Conservation (phyloP, 2,888 invertebrate species). For the Pterostichus niger region DNA sequence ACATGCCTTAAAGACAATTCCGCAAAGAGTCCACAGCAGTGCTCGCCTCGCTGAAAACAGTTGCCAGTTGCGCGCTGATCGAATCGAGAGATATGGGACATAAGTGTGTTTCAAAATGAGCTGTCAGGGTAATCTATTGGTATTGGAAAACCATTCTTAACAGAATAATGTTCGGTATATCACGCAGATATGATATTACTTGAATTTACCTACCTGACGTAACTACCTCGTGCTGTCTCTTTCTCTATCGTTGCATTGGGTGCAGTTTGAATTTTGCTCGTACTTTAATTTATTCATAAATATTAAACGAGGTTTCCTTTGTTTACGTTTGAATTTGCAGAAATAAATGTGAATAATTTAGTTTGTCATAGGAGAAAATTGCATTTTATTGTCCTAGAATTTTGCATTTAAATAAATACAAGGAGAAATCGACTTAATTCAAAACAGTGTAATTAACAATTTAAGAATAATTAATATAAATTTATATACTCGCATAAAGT, state of each 20-base stretch:
- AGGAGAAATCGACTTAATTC: background rate
- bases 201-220: conserved; percentile 61
- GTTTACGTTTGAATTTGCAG: conserved; percentile 4
- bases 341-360: conserved; percentile 22
- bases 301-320: conserved; percentile 19
- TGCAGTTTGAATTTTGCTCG: background rate
- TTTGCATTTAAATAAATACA: background rate
- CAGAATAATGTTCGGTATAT: conserved; percentile 65
- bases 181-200: conserved; percentile 64
- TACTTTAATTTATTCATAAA: conserved; percentile 29
- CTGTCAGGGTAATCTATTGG: conserved; percentile 63
- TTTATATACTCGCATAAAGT: background rate
- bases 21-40: conserved; percentile 27
- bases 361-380: background rate
- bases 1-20: conserved; percentile 63
- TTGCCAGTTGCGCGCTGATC: conserved; percentile 44
- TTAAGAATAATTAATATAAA: background rate
- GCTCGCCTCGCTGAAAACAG: conserved; percentile 18
- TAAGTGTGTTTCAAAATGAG: conserved; percentile 65
- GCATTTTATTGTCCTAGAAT: conserved; percentile 11
- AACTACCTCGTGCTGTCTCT: conserved; percentile 41
- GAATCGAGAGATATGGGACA: conserved; percentile 54
- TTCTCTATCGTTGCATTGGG: conserved; percentile 1
- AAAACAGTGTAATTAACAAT: background rate
- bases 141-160: conserved; percentile 66